phyloP scores from a whole-genome alignment of 2,888 invertebrate genomes.

The Coecobrya sp. region DNA sequence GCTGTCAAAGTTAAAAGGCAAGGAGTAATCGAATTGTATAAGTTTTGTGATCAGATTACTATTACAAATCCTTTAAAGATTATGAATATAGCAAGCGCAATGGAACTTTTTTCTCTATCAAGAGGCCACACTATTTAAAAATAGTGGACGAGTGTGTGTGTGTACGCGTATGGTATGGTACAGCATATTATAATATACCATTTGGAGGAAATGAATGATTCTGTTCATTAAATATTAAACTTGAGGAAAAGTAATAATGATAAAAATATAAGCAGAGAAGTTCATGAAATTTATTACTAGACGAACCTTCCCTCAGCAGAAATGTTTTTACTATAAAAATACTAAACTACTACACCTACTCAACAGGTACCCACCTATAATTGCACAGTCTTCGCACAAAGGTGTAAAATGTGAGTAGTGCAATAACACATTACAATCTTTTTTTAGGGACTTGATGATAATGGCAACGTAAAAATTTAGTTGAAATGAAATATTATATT shows the following conservation, averaged over 20 bases:
- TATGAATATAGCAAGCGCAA: too few relatives aligned
- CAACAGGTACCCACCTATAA: background rate
- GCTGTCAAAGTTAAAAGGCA: constrained; percentile 8
- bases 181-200: too few relatives aligned
- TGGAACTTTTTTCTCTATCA: background rate
- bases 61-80: background rate
- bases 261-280: background rate
- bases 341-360: background rate
- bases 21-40: background rate
- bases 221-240: background rate
- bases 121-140: too few relatives aligned
- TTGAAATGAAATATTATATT: too few relatives aligned
- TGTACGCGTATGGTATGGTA: too few relatives aligned
- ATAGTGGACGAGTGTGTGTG: background rate
- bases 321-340: background rate
- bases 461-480: too few relatives aligned
- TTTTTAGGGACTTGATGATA: too few relatives aligned
- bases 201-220: background rate
- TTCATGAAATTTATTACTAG: background rate
- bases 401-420: too few relatives aligned
- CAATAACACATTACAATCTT: too few relatives aligned
- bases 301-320: constrained; percentile 8
- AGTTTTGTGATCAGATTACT: background rate
- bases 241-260: background rate
- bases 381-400: too few relatives aligned